Percentiles rank a stretch among this genome's conserved stretches.
Conservation (phyloP, 2,888 invertebrate genomes). For the Cosmia trapezina region DNA sequence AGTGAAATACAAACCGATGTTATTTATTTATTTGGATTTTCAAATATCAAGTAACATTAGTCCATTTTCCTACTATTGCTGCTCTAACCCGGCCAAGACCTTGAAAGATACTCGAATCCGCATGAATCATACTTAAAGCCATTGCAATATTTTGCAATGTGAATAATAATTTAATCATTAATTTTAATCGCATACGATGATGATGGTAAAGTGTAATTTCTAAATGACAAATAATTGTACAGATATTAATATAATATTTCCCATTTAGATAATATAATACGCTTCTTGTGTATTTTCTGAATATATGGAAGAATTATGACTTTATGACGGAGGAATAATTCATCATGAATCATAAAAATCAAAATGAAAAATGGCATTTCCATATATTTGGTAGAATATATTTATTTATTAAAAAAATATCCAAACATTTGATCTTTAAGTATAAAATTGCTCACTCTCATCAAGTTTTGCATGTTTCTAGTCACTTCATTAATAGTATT, state of each 20-base stretch:
- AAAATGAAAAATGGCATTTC: background rate
- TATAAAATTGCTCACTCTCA: constrained; percentile 84
- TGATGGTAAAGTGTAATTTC: constrained; percentile 86
- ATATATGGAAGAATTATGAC: constrained; percentile 26
- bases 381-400: constrained; percentile 52
- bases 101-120: constrained; percentile 34
- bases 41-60: constrained; percentile 2
- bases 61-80: constrained; percentile 32
- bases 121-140: constrained; percentile 45
- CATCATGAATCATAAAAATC: background rate
- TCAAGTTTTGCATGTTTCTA: constrained; percentile 81
- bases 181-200: constrained; percentile 64
- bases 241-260: constrained; percentile 73
- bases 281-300: constrained; percentile 65
- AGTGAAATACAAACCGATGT: background rate
- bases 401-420: constrained; percentile 40
- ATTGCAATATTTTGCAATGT: constrained; percentile 59
- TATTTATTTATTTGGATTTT: background rate
- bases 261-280: constrained; percentile 65
- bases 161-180: constrained; percentile 61
- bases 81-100: constrained; percentile 10
- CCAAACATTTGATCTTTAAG: constrained; percentile 63
- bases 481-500: constrained; percentile 78
- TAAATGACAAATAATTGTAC: constrained; percentile 87
- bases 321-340: background rate